Percentiles rank a stretch among this genome's conserved stretches.
These are phyloP conservation scores for Mongoloraphidia duomilia DNA, from an alignment of 2,888 invertebrate species.

Conservation along the genomic window DNA sequence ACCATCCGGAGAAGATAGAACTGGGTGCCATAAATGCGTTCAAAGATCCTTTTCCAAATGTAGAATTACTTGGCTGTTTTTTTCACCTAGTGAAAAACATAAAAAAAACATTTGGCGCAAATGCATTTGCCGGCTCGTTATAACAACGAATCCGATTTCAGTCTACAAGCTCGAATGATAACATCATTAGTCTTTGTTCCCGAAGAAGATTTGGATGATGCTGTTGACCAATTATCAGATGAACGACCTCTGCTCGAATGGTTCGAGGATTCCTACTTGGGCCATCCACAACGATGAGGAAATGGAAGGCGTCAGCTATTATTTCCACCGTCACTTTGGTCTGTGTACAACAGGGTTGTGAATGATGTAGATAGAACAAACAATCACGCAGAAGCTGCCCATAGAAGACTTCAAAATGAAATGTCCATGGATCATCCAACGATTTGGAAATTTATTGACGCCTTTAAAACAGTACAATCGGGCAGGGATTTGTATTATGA, in stretches of 20 bases:
- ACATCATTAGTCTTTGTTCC: constrained; percentile 6
- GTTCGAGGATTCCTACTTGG: constrained; percentile 5
- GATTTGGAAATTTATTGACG: no score
- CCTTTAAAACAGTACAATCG: no score
- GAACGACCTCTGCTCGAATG: constrained; percentile 3
- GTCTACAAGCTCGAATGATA: constrained; percentile 7
- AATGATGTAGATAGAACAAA: no score
- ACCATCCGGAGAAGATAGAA: no score
- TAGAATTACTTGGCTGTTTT: constrained; percentile 4
- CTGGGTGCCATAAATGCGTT: no score
- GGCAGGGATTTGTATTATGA: no score
- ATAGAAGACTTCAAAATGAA: no score
- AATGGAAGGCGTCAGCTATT: not conserved
- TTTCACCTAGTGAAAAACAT: constrained; percentile 8
- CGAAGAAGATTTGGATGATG: constrained; percentile 5
- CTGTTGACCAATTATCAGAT: constrained; percentile 3
- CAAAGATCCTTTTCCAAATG: constrained; percentile 5
- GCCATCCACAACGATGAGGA: constrained; percentile 1
- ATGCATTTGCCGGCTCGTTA: constrained; percentile 3
- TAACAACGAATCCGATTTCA: constrained; percentile 6
- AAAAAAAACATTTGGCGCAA: constrained; percentile 5
- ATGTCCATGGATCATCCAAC: no score
- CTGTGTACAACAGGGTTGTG: constrained; percentile 1
- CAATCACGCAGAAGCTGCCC: no score
- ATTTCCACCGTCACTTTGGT: constrained; percentile 1